Evolutionary conservation across 2,113 vertebrate species (phyloP), one percentile per base, ranked within the genome.

Genomic region (Rhineura floridana): DNA sequence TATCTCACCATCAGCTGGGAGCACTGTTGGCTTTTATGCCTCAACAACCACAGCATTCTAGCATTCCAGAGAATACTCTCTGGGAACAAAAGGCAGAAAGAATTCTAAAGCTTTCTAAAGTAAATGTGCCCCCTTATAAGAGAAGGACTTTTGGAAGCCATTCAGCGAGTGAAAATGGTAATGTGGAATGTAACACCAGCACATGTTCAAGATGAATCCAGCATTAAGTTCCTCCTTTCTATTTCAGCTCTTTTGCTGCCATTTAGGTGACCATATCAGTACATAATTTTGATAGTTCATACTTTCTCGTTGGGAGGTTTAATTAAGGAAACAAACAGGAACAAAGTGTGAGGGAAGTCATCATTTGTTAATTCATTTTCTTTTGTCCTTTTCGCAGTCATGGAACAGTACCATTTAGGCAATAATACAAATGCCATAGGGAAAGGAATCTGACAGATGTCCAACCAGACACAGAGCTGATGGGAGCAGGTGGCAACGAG

Each of bases 401-500:
- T 11, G 70, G 8, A 19, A 77, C 15, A 46, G 6, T 28, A 23
- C 19, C 69, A 36, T 75, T 89, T 86, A 84, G 87, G 6, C n/a
- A 73, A 67, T 52, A 73, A 89, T 84, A 78, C 1, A 4, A 65
- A 83, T 83, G 87, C 65, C 62, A 87, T 28, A 83, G 10, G 42
- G 62, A 84, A 6, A 19, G 36, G 28, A 73, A 33, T 69, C 39
- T 88, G 73, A 76, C 80, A 91, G 25, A 79, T 76, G 44, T 28
- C 86, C 17, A 52, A 75, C 72, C 87, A 83, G 39, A 30, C 55
- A 33, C 55, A 67, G 48, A 87, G 33, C 79, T 3, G 17, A 83
- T 25, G 88, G 65, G 28, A 86, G 30, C 46, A 85, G 85, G 80
- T 82, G 80, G 55, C n/a, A 90, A 7, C 21, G 39, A 44, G 55